phyloP scores from a whole-genome alignment of 2,888 invertebrate genomes.

The Chaetogeoica ovagalla region DNA sequence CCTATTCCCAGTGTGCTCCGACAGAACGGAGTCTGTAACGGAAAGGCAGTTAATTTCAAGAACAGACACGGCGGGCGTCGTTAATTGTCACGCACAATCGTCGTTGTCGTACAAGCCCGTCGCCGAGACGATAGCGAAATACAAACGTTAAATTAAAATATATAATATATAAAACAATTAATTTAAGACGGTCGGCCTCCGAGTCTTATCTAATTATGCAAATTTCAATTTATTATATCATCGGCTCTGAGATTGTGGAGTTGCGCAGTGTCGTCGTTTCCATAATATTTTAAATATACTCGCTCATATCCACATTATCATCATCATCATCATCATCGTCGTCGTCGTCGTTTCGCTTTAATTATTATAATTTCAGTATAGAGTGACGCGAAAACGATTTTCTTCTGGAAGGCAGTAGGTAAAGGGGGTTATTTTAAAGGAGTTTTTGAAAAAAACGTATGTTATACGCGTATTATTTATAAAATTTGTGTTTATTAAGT shows the following conservation, averaged over 20 bases:
- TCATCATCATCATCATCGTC: too few relatives aligned
- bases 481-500: too few relatives aligned
- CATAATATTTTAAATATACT: too few relatives aligned
- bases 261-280: constrained; percentile 1
- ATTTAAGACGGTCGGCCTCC: constrained; percentile 56
- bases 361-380: too few relatives aligned
- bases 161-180: constrained; percentile 43
- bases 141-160: constrained; percentile 45
- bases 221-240: constrained; percentile 44
- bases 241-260: constrained; percentile 31
- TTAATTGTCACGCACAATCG: constrained; percentile 30
- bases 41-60: constrained; percentile 44
- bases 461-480: too few relatives aligned
- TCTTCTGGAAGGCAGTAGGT: too few relatives aligned
- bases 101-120: constrained; percentile 1
- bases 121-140: background rate
- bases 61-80: constrained; percentile 32
- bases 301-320: background rate
- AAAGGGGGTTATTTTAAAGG: too few relatives aligned
- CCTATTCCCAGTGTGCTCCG: background rate
- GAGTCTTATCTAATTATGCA: constrained; percentile 55
- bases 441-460: too few relatives aligned
- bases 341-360: too few relatives aligned
- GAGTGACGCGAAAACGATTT: too few relatives aligned
- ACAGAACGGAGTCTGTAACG: constrained; percentile 24